Conservation (phyloP, 23 tunicate species). For the Diplosoma virens region DNA sequence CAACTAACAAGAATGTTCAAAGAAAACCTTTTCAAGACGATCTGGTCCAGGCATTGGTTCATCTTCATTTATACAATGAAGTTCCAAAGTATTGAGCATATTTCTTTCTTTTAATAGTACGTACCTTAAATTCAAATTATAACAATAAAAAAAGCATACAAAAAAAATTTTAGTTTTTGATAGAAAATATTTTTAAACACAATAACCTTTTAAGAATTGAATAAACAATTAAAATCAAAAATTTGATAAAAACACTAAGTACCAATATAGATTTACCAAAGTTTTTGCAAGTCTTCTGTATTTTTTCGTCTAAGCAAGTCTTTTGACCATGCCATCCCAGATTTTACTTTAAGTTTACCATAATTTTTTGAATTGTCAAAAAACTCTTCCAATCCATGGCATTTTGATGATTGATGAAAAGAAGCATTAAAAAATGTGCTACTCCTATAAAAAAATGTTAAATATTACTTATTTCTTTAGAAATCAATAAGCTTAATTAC, state of each 20-base stretch:
- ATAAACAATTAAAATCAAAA: too few relatives aligned
- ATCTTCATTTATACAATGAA: conserved; percentile 39
- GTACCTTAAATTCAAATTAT: conserved; percentile 35
- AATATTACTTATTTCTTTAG: too few relatives aligned
- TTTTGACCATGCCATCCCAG: conserved; percentile 67
- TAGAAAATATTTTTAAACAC: neutral
- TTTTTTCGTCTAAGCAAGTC: conserved; percentile 75
- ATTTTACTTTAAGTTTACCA: conserved; percentile 49
- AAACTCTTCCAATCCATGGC: conserved; percentile 72
- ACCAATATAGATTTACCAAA: conserved; percentile 46
- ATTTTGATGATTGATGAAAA: conserved; percentile 2
- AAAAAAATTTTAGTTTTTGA: neutral
- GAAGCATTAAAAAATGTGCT: neutral
- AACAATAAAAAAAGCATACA: neutral
- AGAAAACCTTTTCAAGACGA: conserved; percentile 88
- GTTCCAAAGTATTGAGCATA: conserved; percentile 74
- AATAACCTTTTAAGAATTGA: too few relatives aligned
- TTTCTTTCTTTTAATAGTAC: conserved; percentile 89
- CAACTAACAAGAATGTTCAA: too few relatives aligned
- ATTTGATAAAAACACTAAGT: too few relatives aligned
- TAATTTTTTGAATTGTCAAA: conserved; percentile 73
- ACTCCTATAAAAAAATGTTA: neutral
- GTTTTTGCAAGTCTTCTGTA: conserved; percentile 70
- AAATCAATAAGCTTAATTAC: too few relatives aligned
- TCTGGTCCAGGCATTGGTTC: conserved; percentile 88